phyloP scores from a whole-genome alignment of 2,113 vertebrate species.

The Gavia stellata region DNA sequence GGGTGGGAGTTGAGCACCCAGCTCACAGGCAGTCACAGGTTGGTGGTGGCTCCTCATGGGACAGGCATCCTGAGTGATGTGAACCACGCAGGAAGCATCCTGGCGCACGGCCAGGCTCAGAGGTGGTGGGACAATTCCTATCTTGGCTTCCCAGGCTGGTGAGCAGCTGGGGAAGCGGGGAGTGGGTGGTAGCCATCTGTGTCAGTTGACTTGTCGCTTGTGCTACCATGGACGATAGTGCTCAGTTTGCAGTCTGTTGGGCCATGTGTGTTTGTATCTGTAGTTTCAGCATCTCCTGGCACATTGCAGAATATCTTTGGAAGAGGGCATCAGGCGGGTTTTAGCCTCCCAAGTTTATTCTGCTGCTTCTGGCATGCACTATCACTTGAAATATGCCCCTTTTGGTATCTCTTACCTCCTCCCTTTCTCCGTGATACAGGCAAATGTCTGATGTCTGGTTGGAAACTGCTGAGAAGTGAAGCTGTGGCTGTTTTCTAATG shows the following conservation, averaged over 20 bases:
- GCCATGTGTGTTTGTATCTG: background rate
- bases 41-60: background rate
- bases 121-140: background rate
- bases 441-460: background rate
- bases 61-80: background rate
- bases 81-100: fast-evolving
- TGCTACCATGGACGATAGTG: background rate
- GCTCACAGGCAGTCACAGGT: background rate
- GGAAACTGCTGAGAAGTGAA: background rate
- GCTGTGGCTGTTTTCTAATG: background rate
- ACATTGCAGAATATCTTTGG: background rate
- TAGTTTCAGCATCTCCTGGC: background rate
- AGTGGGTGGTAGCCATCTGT: constrained; percentile 55
- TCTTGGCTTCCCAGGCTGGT: background rate
- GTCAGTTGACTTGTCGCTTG: background rate
- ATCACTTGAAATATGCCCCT: background rate
- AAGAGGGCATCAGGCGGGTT: background rate
- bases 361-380: background rate
- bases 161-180: constrained; percentile 30
- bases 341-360: background rate
- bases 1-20: background rate
- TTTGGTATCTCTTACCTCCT: background rate
- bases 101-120: background rate
- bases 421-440: background rate
- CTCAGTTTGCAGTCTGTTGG: background rate